Evolutionary conservation across 2,888 invertebrate genomes (phyloP).

Genomic region (Emmelina monodactyla): DNA sequence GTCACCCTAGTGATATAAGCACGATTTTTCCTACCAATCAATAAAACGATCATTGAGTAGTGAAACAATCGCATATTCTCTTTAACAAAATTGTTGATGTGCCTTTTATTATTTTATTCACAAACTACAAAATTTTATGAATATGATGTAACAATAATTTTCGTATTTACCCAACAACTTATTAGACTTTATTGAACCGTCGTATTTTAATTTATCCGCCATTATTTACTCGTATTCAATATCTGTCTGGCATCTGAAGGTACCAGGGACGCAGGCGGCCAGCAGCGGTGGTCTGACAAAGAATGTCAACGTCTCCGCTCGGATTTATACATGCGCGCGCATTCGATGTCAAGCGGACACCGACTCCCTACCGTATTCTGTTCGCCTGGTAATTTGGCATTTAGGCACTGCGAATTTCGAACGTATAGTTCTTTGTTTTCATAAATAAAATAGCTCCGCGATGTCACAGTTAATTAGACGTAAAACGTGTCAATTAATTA

Average conservation of each 20-base stretch:
- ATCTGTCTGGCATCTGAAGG: not conserved
- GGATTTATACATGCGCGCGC: constrained; percentile 44
- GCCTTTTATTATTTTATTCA: too few species aligned
- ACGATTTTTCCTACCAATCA: constrained; percentile 59
- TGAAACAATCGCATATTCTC: constrained; percentile 34
- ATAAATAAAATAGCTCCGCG: too few species aligned
- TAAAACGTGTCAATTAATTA: too few species aligned
- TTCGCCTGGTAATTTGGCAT: constrained; percentile 25
- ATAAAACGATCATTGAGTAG: constrained; percentile 38
- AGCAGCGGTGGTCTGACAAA: constrained; percentile 40
- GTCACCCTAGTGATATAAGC: constrained; percentile 26
- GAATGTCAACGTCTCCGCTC: constrained; percentile 33
- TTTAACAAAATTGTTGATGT: too few species aligned
- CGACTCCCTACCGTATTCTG: constrained; percentile 38
- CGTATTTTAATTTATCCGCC: constrained; percentile 4
- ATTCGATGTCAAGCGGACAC: constrained; percentile 38
- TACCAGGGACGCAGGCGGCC: constrained; percentile 33
- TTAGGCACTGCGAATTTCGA: constrained; percentile 19
- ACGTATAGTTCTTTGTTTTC: too few species aligned
- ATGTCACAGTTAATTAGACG: too few species aligned
- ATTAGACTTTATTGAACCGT: not conserved
- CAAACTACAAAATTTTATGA: not conserved
- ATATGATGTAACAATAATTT: not conserved
- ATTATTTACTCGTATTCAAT: not conserved
- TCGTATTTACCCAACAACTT: not conserved